Percentiles rank a stretch among this genome's conserved stretches.
phyloP scores from a whole-genome alignment of 2,113 vertebrate species.

The Cyphomyrus discorhynchus region DNA sequence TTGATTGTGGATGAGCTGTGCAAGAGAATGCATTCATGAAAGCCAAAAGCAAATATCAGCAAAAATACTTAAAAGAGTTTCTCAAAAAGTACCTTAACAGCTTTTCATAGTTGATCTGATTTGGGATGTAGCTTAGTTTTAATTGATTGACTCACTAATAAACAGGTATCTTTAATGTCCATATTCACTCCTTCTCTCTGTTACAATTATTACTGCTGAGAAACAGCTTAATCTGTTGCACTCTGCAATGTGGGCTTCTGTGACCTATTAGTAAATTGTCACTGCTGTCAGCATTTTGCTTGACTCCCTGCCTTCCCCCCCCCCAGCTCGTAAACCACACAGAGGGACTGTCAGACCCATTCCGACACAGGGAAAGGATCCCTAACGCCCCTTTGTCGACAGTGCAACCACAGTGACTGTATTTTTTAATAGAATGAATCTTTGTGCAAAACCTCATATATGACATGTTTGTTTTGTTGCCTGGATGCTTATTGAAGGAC shows the following conservation, averaged over 20 bases:
- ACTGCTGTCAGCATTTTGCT: background rate
- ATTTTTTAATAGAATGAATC: background rate
- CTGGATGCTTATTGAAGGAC: constrained; percentile 39
- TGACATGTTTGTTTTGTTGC: constrained; percentile 56
- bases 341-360: background rate
- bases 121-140: background rate
- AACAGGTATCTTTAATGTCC: background rate
- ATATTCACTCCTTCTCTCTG: background rate
- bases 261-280: background rate
- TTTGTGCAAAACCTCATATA: constrained; percentile 29
- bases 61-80: background rate
- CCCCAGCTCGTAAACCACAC: background rate
- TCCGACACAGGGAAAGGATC: too few species aligned
- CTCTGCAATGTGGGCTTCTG: background rate
- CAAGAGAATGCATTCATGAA: background rate
- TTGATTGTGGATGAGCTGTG: background rate
- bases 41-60: background rate
- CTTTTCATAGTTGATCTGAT: background rate
- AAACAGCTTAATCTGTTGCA: background rate
- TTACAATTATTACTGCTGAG: background rate
- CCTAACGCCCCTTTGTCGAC: background rate
- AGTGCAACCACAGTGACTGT: background rate
- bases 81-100: background rate
- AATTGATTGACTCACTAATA: background rate
- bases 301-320: background rate